Evolutionary conservation across 2,888 invertebrate species (phyloP).

Genomic region (Athetis lepigone): DNA sequence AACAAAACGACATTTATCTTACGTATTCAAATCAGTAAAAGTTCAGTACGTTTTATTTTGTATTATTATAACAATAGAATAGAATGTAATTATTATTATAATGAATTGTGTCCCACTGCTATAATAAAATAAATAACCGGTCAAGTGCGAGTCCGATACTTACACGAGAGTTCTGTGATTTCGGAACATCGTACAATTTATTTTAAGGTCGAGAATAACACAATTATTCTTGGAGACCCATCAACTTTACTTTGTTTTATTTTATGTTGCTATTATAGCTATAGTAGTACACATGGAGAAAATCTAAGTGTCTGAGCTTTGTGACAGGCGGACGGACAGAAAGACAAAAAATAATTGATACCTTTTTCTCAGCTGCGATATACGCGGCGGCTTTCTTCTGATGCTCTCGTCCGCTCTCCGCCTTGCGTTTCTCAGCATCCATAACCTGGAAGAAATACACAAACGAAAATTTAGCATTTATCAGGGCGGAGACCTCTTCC

Average conservation of each 20-base stretch:
- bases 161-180: too few relatives aligned
- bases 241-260: too few relatives aligned
- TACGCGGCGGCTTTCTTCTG: conserved; percentile 95
- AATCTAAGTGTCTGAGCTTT: too few relatives aligned
- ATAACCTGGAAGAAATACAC: conserved; percentile 91
- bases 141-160: too few relatives aligned
- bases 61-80: background rate
- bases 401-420: conserved; percentile 97
- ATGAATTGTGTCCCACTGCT: background rate
- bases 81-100: background rate
- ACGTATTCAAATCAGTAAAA: background rate
- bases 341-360: conserved; percentile 74
- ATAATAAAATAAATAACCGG: too few relatives aligned
- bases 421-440: conserved; percentile 97
- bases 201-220: too few relatives aligned
- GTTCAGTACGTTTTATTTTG: background rate
- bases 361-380: conserved; percentile 95
- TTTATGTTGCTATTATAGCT: too few relatives aligned
- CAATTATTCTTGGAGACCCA: too few relatives aligned
- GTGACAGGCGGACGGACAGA: too few relatives aligned
- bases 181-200: too few relatives aligned
- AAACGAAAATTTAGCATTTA: background rate
- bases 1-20: conserved; percentile 7
- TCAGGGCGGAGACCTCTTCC: too few relatives aligned
- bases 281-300: too few relatives aligned